A percentile compares a stretch with the other conserved stretches of the same genome.
phyloP scores from a whole-genome alignment of 1,140 invertebrate species.

The Heterodera schachtii region DNA sequence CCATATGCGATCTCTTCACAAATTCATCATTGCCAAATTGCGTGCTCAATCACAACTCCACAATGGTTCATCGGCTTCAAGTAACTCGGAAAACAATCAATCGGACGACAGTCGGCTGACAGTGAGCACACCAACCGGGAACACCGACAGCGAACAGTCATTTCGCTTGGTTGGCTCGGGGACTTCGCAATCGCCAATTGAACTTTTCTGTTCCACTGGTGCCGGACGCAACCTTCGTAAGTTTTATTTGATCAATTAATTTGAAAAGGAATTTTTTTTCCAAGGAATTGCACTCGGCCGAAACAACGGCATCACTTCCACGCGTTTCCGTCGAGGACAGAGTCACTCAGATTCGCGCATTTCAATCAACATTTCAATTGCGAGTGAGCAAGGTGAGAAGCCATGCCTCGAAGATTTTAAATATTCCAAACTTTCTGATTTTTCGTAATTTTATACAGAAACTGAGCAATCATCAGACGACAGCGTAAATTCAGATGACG shows the following conservation, averaged over 20 bases:
- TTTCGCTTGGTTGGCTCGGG: neutral
- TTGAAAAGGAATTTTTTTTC: neutral
- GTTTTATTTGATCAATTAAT: neutral
- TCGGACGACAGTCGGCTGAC: neutral
- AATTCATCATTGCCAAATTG: constrained; percentile 10
- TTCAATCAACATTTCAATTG: neutral
- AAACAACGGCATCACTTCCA: neutral
- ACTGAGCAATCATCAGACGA: neutral
- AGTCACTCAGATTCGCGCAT: neutral
- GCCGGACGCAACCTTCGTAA: neutral
- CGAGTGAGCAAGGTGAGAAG: neutral
- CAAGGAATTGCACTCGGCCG: neutral
- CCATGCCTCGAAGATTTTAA: too few species aligned
- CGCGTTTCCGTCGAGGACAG: neutral
- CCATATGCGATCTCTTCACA: neutral
- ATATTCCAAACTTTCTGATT: neutral
- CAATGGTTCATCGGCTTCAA: neutral
- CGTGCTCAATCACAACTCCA: neutral
- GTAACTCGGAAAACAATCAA: neutral
- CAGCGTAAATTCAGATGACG: neutral
- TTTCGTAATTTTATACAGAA: neutral
- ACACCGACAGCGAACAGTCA: neutral
- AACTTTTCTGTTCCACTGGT: neutral
- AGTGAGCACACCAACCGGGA: neutral
- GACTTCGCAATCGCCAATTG: constrained; percentile 7